These are phyloP conservation scores for Scaptomyza reducta DNA, from an alignment of 2,888 invertebrate species.

Conservation along the genomic window DNA sequence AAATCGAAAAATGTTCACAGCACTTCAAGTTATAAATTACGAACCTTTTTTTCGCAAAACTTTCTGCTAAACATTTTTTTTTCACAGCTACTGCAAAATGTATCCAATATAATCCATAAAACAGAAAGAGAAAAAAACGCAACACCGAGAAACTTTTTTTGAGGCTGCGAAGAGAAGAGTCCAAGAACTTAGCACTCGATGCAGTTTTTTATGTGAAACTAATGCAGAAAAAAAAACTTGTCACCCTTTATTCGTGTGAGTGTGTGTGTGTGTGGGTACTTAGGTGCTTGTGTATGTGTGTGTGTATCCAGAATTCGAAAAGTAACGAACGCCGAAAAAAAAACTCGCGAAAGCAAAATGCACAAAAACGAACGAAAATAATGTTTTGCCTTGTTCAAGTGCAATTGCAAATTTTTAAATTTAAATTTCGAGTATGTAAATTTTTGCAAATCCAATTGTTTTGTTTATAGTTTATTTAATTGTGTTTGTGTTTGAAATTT, in stretches of 20 bases:
- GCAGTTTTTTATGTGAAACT: constrained; percentile 55
- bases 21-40: constrained; percentile 40
- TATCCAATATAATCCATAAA: constrained; percentile 53
- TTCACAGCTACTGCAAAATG: constrained; percentile 14
- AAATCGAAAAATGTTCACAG: neutral
- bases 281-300: constrained; percentile 1
- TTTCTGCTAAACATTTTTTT: constrained; percentile 16
- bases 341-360: constrained; percentile 23
- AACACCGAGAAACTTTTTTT: constrained; percentile 1
- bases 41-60: constrained; percentile 33
- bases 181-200: constrained; percentile 50
- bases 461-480: constrained; percentile 29
- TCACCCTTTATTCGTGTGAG: constrained; percentile 8
- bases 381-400: constrained; percentile 13
- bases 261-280: neutral
- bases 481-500: constrained; percentile 21
- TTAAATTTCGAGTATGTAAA: constrained; percentile 8
- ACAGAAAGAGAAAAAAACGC: neutral
- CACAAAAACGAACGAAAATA: constrained; percentile 10
- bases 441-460: constrained; percentile 21
- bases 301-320: constrained; percentile 39
- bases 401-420: constrained; percentile 22
- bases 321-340: constrained; percentile 24
- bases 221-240: constrained; percentile 36
- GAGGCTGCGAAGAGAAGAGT: constrained; percentile 14